These are phyloP conservation scores for Spodoptera littoralis DNA, from an alignment of 2,888 invertebrate species.

Conservation along the genomic window DNA sequence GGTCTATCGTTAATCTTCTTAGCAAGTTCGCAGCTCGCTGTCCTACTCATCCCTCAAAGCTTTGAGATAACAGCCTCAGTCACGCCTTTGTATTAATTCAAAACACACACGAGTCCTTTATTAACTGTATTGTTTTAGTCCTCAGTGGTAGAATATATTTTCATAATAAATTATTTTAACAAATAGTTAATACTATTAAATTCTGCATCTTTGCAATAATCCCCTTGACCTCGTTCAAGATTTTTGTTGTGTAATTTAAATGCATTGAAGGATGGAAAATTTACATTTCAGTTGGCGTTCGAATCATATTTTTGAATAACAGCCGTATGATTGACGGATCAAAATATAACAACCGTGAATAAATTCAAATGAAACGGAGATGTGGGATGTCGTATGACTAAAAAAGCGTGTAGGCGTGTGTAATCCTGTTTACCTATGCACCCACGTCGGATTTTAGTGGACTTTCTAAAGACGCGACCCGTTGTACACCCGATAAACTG, in stretches of 20 bases:
- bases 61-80: constrained; percentile 55
- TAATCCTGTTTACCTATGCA: constrained; percentile 80
- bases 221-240: constrained; percentile 38
- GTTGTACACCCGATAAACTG: constrained; percentile 57
- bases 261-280: constrained; percentile 30
- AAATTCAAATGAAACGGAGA: constrained; percentile 50
- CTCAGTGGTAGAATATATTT: constrained; percentile 14
- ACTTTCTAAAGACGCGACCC: constrained; percentile 80
- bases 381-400: constrained; percentile 66
- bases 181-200: constrained; percentile 1
- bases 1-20: constrained; percentile 63
- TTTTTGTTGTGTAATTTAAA: constrained; percentile 25
- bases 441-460: constrained; percentile 71
- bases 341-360: constrained; percentile 45
- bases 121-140: constrained; percentile 9
- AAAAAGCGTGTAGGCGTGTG: constrained; percentile 69
- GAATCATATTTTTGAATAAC: constrained; percentile 35
- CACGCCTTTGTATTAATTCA: constrained; percentile 38
- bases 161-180: neutral
- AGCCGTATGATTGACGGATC: constrained; percentile 43
- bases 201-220: constrained; percentile 18
- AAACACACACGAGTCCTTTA: constrained; percentile 6
- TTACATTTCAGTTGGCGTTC: constrained; percentile 31
- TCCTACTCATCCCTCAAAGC: constrained; percentile 55
- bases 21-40: constrained; percentile 57